Conservation (phyloP, 2,888 invertebrate genomes). For the Hirtodrosophila cameraria region DNA sequence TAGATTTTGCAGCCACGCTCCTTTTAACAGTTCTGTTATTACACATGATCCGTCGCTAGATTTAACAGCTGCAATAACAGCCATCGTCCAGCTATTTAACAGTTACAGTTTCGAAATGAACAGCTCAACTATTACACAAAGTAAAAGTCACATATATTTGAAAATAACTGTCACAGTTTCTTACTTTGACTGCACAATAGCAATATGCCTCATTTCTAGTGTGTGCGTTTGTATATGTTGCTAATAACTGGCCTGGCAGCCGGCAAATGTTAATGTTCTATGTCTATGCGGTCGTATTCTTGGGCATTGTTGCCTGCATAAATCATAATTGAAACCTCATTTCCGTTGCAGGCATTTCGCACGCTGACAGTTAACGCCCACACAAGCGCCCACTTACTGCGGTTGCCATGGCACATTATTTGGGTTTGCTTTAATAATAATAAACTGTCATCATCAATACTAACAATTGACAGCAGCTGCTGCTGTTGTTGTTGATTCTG, state of each 20-base stretch:
- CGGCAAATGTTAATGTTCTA: constrained; percentile 59
- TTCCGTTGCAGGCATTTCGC: constrained; percentile 75
- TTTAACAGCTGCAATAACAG: too few species aligned
- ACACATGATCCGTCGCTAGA: too few species aligned
- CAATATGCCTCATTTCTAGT: neutral
- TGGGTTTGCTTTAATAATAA: constrained; percentile 73
- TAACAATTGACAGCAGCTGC: constrained; percentile 34
- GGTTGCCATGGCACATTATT: constrained; percentile 39
- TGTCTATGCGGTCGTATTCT: constrained; percentile 25
- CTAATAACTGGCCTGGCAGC: constrained; percentile 50
- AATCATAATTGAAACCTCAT: constrained; percentile 78
- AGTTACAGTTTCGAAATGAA: too few species aligned
- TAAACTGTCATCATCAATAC: constrained; percentile 70
- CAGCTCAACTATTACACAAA: too few species aligned
- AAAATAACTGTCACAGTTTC: too few species aligned
- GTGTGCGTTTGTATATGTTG: constrained; percentile 8
- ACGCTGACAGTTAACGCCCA: constrained; percentile 30
- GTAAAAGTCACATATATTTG: too few species aligned
- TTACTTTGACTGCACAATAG: too few species aligned
- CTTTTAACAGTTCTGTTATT: too few species aligned
- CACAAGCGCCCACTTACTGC: constrained; percentile 12
- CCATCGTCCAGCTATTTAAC: too few species aligned
- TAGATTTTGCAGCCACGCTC: too few species aligned
- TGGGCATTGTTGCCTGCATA: constrained; percentile 50
- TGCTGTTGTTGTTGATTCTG: neutral